Conservation (phyloP, 1,140 invertebrate species). For the Triops cancriformis region DNA sequence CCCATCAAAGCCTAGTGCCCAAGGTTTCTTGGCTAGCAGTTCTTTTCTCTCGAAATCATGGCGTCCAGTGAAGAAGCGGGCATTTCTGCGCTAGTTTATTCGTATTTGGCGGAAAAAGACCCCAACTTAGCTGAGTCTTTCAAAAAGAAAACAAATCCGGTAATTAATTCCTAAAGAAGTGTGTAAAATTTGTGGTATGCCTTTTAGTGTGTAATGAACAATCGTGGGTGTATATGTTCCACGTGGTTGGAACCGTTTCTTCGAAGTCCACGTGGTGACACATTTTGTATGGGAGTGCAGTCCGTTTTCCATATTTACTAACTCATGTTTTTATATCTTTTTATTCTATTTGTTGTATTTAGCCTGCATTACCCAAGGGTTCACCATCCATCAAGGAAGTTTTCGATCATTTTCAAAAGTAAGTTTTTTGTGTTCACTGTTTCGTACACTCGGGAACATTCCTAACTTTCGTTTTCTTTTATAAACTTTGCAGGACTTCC, state of each 20-base stretch:
- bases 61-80: conserved; percentile 13
- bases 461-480: neutral
- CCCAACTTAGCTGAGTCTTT: conserved; percentile 22
- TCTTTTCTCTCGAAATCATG: conserved; percentile 14
- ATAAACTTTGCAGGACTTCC: conserved; percentile 18
- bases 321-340: neutral
- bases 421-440: neutral
- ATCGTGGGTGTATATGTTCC: neutral
- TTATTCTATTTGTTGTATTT: conserved; percentile 11
- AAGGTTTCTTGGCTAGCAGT: neutral
- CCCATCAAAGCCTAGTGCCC: too few relatives aligned
- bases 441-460: neutral
- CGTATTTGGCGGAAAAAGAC: conserved; percentile 25
- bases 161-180: neutral
- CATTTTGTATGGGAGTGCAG: neutral
- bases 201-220: neutral
- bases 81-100: conserved; percentile 24
- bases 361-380: conserved; percentile 23
- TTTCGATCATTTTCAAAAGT: conserved; percentile 27
- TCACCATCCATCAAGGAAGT: conserved; percentile 25
- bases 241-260: neutral
- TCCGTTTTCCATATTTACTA: neutral
- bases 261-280: neutral
- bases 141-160: conserved; percentile 25
- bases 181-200: neutral